Evolutionary conservation across 2,888 invertebrate genomes (phyloP).

Genomic region (Ophion costatus): DNA sequence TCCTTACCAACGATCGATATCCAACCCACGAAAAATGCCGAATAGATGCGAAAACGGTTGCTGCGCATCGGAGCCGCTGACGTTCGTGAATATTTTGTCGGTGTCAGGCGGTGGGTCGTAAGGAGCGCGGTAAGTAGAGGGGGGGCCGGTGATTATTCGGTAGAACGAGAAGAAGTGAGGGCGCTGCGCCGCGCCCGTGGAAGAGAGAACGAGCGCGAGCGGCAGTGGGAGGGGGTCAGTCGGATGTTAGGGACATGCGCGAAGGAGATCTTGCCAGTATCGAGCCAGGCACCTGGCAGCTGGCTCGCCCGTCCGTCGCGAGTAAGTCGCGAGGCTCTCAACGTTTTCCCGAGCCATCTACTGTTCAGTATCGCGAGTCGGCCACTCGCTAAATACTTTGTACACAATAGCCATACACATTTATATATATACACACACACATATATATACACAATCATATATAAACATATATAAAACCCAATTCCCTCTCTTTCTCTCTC

Average conservation of each 20-base stretch:
- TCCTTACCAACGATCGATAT: too few species aligned
- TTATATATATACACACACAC: not conserved
- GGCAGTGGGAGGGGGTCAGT: not conserved
- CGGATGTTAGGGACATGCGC: slow-evolving; percentile 77
- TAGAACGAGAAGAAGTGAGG: not conserved
- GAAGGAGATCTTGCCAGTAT: slow-evolving; percentile 78
- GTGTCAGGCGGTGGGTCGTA: slow-evolving; percentile 3
- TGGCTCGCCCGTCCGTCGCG: slow-evolving; percentile 75
- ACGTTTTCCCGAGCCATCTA: slow-evolving; percentile 49
- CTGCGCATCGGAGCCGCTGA: not conserved
- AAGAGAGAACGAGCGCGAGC: not conserved
- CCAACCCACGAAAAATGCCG: too few species aligned
- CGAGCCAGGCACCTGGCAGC: slow-evolving; percentile 80
- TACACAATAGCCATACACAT: slow-evolving; percentile 10
- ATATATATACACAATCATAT: not conserved
- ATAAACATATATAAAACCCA: not conserved
- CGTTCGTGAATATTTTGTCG: not conserved
- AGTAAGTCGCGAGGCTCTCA: slow-evolving; percentile 64
- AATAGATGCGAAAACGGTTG: too few species aligned
- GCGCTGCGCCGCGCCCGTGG: too few species aligned
- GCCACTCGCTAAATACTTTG: slow-evolving; percentile 25
- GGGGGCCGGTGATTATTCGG: slow-evolving; percentile 2
- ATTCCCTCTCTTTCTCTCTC: not conserved
- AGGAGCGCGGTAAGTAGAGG: not conserved
- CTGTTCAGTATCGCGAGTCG: slow-evolving; percentile 44